phyloP scores from a whole-genome alignment of 2,888 invertebrate genomes.

The Caenorhabditis sp. region DNA sequence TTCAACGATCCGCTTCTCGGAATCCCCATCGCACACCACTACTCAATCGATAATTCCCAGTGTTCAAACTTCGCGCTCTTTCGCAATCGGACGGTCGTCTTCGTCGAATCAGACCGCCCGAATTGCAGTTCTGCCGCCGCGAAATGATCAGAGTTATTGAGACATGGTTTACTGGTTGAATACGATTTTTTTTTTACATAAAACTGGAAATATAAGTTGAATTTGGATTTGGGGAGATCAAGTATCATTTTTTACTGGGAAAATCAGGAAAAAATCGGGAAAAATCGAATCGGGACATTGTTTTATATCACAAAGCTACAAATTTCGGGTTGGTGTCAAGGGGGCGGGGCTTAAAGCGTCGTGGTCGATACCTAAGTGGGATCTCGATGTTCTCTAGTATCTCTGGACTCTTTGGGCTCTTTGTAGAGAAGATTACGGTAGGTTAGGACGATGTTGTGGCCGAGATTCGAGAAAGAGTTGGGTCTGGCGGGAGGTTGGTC shows the following conservation, averaged over 20 bases:
- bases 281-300: neutral
- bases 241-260: neutral
- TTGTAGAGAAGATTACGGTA: conserved; percentile 73
- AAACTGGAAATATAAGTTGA: neutral
- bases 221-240: neutral
- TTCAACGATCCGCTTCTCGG: conserved; percentile 52
- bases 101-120: neutral
- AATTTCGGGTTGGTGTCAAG: too few relatives aligned
- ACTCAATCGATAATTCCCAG: conserved; percentile 8
- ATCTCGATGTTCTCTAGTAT: too few relatives aligned
- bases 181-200: conserved; percentile 12
- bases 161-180: neutral
- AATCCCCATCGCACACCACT: conserved; percentile 10
- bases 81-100: conserved; percentile 6
- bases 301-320: conserved; percentile 5
- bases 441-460: conserved; percentile 80
- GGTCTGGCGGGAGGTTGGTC: conserved; percentile 75
- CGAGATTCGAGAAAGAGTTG: conserved; percentile 81
- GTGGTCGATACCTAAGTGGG: conserved; percentile 19
- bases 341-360: too few relatives aligned
- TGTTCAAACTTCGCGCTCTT: conserved; percentile 13
- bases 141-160: conserved; percentile 16
- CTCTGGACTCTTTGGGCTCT: too few relatives aligned
- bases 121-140: conserved; percentile 7
- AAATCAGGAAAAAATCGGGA: neutral